These are phyloP conservation scores for Paracentrotus lividus DNA, from an alignment of 53 echinoderm and acorn worm genomes.

Conservation along the genomic window DNA sequence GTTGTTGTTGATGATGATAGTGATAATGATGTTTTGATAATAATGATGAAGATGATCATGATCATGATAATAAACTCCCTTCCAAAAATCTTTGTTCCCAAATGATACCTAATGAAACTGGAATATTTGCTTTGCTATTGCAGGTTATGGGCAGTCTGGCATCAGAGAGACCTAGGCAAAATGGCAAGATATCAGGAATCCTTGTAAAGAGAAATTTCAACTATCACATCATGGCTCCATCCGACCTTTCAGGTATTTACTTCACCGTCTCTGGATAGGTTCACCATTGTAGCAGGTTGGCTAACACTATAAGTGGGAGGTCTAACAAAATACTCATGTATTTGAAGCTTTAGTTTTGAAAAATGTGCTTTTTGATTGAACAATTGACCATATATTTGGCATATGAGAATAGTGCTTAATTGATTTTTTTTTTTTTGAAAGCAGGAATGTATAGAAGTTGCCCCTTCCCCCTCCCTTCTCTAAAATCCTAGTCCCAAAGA, in stretches of 20 bases:
- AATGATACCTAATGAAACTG: too few species aligned
- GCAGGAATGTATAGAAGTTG: too few species aligned
- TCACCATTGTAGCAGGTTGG: too few species aligned
- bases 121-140: background rate
- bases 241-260: constrained; percentile 84
- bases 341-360: too few species aligned
- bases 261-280: too few species aligned
- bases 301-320: too few species aligned
- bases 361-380: too few species aligned
- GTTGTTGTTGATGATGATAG: background rate
- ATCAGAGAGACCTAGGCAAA: constrained; percentile 70
- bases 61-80: background rate
- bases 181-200: constrained; percentile 87
- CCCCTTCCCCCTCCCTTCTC: background rate
- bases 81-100: too few species aligned
- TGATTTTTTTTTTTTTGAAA: too few species aligned
- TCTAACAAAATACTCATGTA: too few species aligned
- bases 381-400: too few species aligned
- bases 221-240: constrained; percentile 97
- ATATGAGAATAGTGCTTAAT: too few species aligned
- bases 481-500: background rate
- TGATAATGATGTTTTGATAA: background rate
- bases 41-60: background rate
- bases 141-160: constrained; percentile 98
- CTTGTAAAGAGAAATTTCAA: constrained; percentile 97